Evolutionary conservation across 2,888 invertebrate genomes (phyloP).

Genomic region (Blastobasis lacticolella): DNA sequence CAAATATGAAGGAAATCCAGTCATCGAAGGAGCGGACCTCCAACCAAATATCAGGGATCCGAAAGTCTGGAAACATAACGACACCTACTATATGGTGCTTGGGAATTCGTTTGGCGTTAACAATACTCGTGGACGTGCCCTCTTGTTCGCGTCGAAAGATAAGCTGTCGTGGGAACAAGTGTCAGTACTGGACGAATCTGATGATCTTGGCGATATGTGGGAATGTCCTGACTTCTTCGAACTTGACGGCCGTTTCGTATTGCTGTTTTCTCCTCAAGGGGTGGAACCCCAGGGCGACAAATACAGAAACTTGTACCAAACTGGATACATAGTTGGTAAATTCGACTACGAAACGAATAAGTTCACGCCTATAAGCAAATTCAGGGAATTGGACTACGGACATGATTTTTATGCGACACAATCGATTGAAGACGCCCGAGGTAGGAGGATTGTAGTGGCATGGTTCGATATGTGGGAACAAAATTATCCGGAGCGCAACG

Average conservation of each 20-base stretch:
- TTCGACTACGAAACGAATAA: conserved; percentile 41
- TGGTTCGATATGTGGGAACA: conserved; percentile 66
- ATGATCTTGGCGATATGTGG: conserved; percentile 61
- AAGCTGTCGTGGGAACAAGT: conserved; percentile 39
- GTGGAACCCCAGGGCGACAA: conserved; percentile 41
- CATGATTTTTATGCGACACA: conserved; percentile 66
- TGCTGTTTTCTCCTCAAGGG: conserved; percentile 63
- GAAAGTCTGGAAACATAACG: conserved; percentile 55
- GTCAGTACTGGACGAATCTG: conserved; percentile 38
- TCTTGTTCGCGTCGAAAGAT: conserved; percentile 50
- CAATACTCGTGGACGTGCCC: conserved; percentile 36
- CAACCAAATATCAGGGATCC: conserved; percentile 65
- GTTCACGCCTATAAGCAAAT: conserved; percentile 37
- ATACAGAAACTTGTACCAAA: conserved; percentile 48
- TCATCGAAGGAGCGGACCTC: conserved; percentile 34
- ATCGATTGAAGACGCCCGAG: conserved; percentile 31
- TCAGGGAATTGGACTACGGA: conserved; percentile 48
- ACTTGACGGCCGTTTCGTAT: conserved; percentile 40
- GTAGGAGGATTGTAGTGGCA: conserved; percentile 43
- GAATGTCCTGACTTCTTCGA: conserved; percentile 70
- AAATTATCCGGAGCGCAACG: conserved; percentile 42
- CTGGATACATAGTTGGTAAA: conserved; percentile 57
- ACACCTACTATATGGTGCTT: conserved; percentile 54
- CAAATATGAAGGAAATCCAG: conserved; percentile 47
- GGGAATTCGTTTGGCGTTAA: conserved; percentile 47